These are phyloP conservation scores for Mamestra configurata DNA, from an alignment of 1,140 invertebrate genomes.

Conservation along the genomic window DNA sequence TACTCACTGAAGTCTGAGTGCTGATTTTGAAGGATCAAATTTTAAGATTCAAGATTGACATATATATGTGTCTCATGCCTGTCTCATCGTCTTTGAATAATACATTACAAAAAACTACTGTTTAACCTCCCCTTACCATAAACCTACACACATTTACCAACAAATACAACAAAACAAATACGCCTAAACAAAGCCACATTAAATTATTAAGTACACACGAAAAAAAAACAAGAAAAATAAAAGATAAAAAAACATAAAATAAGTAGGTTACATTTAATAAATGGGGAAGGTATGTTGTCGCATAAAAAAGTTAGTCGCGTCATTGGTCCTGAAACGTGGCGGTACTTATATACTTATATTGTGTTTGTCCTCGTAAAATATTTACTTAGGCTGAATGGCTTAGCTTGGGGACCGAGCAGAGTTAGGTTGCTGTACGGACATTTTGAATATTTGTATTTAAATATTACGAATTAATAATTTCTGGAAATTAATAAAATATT, in stretches of 20 bases:
- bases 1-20: no score
- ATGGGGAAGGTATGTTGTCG: constrained; percentile 19
- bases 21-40: no score
- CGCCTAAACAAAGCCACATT: not conserved
- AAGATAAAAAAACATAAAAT: constrained; percentile 27
- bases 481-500: no score
- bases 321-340: constrained; percentile 21
- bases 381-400: constrained; percentile 40
- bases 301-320: constrained; percentile 43
- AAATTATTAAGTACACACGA: not conserved
- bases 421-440: not conserved
- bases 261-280: constrained; percentile 43
- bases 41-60: no score
- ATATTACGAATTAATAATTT: not conserved
- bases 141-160: not conserved
- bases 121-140: no score
- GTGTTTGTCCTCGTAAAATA: constrained; percentile 41
- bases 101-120: no score
- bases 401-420: constrained; percentile 17
- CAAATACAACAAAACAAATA: not conserved
- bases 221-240: not conserved
- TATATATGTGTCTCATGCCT: no score
- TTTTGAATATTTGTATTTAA: not conserved
- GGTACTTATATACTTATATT: constrained; percentile 5
- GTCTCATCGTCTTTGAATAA: no score